Evolutionary conservation across 2,113 vertebrate genomes (phyloP).

Genomic region (Arothron firmamentum): DNA sequence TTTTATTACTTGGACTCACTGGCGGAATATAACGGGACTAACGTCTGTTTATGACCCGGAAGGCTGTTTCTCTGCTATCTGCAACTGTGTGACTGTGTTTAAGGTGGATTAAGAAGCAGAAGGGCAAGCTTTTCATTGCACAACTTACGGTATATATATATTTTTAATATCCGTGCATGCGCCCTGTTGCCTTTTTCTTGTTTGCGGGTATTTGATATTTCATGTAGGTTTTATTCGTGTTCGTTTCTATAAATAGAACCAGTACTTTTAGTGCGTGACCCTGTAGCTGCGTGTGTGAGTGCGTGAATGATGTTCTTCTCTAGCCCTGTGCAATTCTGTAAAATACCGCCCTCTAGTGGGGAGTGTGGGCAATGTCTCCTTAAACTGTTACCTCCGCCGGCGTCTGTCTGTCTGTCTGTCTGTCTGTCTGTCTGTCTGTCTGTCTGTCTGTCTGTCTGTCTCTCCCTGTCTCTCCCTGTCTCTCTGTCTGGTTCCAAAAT

Average conservation of each 20-base stretch:
- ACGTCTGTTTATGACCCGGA: neutral
- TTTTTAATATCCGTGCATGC: slow-evolving; percentile 22
- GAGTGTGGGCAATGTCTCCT: too few relatives aligned
- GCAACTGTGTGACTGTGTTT: neutral
- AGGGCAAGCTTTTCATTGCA: slow-evolving; percentile 39
- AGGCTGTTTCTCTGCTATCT: neutral
- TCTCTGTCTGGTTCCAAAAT: too few relatives aligned
- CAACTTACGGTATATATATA: slow-evolving; percentile 16
- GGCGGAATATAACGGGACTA: slow-evolving; percentile 32
- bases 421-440: too few relatives aligned
- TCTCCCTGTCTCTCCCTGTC: too few relatives aligned
- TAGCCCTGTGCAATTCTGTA: neutral
- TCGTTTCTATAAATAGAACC: neutral
- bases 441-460: too few relatives aligned
- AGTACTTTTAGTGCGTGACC: too few relatives aligned
- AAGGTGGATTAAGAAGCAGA: neutral
- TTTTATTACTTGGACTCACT: slow-evolving; percentile 21
- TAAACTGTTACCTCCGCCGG: too few relatives aligned
- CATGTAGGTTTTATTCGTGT: neutral
- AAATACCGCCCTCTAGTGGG: slow-evolving; percentile 61
- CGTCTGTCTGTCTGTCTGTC: too few relatives aligned
- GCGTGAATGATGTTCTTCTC: slow-evolving; percentile 3
- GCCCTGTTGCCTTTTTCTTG: neutral
- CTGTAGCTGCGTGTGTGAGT: neutral
- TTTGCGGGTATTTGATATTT: neutral